Evolutionary conservation across 2,888 invertebrate genomes (phyloP), one percentile per base, ranked within the genome.

Genomic region (Isoperla grammatica): DNA sequence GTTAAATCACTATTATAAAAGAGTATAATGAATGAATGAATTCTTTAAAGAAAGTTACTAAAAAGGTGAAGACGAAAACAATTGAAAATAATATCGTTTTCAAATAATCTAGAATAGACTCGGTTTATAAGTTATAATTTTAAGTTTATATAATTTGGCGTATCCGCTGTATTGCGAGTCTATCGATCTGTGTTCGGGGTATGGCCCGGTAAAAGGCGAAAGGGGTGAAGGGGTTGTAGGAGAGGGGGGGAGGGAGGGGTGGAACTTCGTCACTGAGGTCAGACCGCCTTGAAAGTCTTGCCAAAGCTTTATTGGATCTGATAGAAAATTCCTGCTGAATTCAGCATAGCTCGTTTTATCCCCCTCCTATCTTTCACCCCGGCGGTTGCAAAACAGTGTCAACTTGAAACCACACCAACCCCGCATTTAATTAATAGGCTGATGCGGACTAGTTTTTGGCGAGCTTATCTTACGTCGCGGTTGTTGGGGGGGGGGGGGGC

Each of bases 261-360:
- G 37, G 37, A 11, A 37, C 37, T 37, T 15, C 17, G 19, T 11
- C 53, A 49, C 29, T 53, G 19, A 12, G 39, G 37, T 53, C 53
- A 39, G n/a, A 37, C 20, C 19, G 39, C n/a, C 19, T 12, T 17
- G 39, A 53, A 37, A 53, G 17, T 53, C 53, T 53, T 53, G 53
- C 53, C 53, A 53, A 53, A 37, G 59, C 42, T 61, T 61, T 62
- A 62, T 62, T 62, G 60, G 62, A 62, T 60, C 59, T 53, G 57
- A 60, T 57, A 62, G 56, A 57, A 60, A 62, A 62, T 62, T 62
- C 62, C 54, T 60, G 62, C 60, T 57, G 62, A 62, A 59, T 62
- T 57, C 53, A 20, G 37, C 53, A 53, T 39, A 15, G 4, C 19
- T 20, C 53, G 3, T 17, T 15, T 53, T 20, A 4, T 20, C 37